These are phyloP conservation scores for Sakesphorus luctuosus DNA, from an alignment of 2,113 vertebrate species.

Conservation along the genomic window DNA sequence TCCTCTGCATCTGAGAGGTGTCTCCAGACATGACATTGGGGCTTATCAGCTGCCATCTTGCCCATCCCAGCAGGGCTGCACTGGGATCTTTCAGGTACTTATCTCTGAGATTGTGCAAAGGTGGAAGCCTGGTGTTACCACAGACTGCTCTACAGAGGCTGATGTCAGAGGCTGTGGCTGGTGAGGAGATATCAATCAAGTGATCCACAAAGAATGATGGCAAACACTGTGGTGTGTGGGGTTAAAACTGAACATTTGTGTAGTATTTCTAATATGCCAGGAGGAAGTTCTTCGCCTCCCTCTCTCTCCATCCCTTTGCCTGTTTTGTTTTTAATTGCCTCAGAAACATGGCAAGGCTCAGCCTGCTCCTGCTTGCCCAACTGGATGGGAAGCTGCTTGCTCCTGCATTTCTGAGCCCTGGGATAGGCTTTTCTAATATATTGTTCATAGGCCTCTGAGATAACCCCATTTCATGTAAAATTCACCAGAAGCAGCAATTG, in stretches of 20 bases:
- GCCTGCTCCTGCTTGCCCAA: not conserved
- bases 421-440: not conserved
- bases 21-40: not conserved
- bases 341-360: not conserved
- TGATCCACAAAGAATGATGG: not conserved
- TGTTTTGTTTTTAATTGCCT: not conserved
- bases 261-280: not conserved
- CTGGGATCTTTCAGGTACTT: not conserved
- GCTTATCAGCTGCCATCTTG: not conserved
- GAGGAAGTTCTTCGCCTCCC: constrained; percentile 1
- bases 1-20: not conserved
- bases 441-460: not conserved
- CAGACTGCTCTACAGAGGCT: not conserved
- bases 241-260: not conserved
- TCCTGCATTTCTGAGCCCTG: not conserved
- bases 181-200: not conserved
- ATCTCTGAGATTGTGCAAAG: not conserved
- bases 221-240: not conserved
- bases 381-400: constrained; percentile 8
- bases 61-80: not conserved
- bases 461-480: not conserved
- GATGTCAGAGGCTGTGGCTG: not conserved
- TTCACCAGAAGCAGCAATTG: not conserved
- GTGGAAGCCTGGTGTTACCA: not conserved
- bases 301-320: not conserved